Evolutionary conservation across 2,888 invertebrate species (phyloP), one percentile per base, ranked within the genome.

Genomic region (Calameuta filiformis): DNA sequence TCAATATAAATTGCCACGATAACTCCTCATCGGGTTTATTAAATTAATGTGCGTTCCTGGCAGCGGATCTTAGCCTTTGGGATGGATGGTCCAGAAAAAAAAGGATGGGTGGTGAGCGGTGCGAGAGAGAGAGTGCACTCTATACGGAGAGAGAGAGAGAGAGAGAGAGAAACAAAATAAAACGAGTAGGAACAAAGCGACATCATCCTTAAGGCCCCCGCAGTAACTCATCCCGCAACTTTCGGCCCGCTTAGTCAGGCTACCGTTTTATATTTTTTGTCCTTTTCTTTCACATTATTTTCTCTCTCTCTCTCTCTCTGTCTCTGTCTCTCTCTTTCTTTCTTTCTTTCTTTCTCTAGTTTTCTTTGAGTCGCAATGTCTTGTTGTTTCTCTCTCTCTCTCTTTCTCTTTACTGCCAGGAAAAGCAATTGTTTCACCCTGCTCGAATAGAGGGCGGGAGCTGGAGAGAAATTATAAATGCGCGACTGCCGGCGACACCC

Each of bases 11-110:
- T 87, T 83, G 84, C 79, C 82, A 77, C 82, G 84, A 85, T 86
- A 85, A 84, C 82, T 86, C 81, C 85, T 87, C 85, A 85, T 88
- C 84, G 82, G 81, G 80, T 85, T 87, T 85, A 87, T 88, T 87
- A 85, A 88, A 89, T 88, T 87, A 87, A 87, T 86, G 81, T 81
- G 77, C 56, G 77, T 78, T 15, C 76, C 74, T 56, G 76, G 73
- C 75, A 68, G 30, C 71, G 30, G 71, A 71, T 31, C 33, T 71
- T 31, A 71, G 33, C 11, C 6, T 31, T 71, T 15, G 31, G 71
- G 33, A 33, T 71, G 71, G 30, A 31, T 30, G 31, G 33, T 71
- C 33, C 31, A 71, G 33, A n/a, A 71, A 33, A 71, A 69, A 73
- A 79, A 79, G 73, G 79, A 40, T 40, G 15, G 40, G 15, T 40